Conservation (phyloP, 2,888 invertebrate species). For the Amphiduros pacificus region DNA sequence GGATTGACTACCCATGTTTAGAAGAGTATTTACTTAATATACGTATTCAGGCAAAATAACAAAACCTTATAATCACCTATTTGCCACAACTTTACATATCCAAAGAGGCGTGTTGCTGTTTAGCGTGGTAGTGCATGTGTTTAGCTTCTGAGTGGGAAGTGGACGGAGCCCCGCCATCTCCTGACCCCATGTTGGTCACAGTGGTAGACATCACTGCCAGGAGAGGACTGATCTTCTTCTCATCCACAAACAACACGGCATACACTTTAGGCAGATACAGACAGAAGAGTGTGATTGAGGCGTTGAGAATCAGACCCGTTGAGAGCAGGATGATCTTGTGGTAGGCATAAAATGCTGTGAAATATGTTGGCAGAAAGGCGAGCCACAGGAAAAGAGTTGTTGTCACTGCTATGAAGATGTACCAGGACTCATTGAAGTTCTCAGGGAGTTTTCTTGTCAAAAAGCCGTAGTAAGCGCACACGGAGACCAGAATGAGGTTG, state of each 20-base stretch:
- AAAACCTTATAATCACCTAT: too few species aligned
- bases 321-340: slow-evolving; percentile 20
- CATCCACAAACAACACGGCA: slow-evolving; percentile 21
- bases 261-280: slow-evolving; percentile 23
- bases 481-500: slow-evolving; percentile 20
- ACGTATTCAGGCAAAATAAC: too few species aligned
- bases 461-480: slow-evolving; percentile 23
- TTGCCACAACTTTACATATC: too few species aligned
- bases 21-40: too few species aligned
- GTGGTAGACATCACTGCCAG: too few species aligned
- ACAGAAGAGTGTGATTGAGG: slow-evolving; percentile 20
- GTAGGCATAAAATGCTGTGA: slow-evolving; percentile 20
- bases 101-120: too few species aligned
- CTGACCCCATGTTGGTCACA: too few species aligned
- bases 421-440: slow-evolving; percentile 30
- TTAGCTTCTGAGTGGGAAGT: too few species aligned
- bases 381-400: slow-evolving; percentile 26
- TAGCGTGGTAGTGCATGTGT: too few species aligned
- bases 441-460: slow-evolving; percentile 23
- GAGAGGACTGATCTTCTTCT: too few species aligned
- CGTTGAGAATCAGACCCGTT: slow-evolving; percentile 21
- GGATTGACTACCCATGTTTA: too few species aligned
- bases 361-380: slow-evolving; percentile 25
- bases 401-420: slow-evolving; percentile 26
- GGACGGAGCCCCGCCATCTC: too few species aligned